These are phyloP conservation scores for Agriopis aurantiaria DNA, from an alignment of 2,888 invertebrate species.

Conservation along the genomic window DNA sequence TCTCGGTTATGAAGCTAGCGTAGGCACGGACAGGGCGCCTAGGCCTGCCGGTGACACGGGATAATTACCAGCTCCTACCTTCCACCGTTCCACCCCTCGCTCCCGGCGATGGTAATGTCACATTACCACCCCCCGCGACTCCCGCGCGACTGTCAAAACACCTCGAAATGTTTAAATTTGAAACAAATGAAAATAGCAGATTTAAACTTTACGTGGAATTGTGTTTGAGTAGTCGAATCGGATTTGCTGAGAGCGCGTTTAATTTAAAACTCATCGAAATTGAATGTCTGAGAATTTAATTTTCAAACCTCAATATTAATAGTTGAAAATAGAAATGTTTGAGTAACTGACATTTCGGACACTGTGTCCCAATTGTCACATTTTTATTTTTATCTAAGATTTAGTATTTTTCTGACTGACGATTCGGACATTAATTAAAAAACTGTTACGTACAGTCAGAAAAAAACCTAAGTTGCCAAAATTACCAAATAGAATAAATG, in stretches of 20 bases:
- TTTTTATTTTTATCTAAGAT: no score
- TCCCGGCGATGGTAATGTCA: slow-evolving; percentile 74
- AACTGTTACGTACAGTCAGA: no score
- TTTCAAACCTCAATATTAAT: no score
- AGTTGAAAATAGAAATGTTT: no score
- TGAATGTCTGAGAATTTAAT: slow-evolving; percentile 1
- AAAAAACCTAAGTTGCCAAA: no score
- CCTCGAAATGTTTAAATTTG: slow-evolving; percentile 69
- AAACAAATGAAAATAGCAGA: slow-evolving; percentile 48
- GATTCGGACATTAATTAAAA: no score
- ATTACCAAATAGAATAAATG: no score
- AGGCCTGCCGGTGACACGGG: slow-evolving; percentile 83
- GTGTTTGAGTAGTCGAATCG: slow-evolving; percentile 15
- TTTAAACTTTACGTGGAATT: slow-evolving; percentile 29
- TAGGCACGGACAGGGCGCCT: slow-evolving; percentile 74
- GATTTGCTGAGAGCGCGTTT: not conserved
- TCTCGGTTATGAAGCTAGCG: slow-evolving; percentile 61
- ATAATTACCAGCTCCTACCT: slow-evolving; percentile 78
- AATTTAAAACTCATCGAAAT: slow-evolving; percentile 9
- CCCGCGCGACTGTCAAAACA: slow-evolving; percentile 81
- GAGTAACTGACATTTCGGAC: no score
- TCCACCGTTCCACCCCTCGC: slow-evolving; percentile 44
- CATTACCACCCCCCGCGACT: slow-evolving; percentile 79
- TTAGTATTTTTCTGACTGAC: no score
- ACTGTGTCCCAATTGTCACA: no score